A percentile compares a stretch with the other conserved stretches of the same genome.
phyloP scores from a whole-genome alignment of 2,113 vertebrate species.

The Ceyx melanurus region DNA sequence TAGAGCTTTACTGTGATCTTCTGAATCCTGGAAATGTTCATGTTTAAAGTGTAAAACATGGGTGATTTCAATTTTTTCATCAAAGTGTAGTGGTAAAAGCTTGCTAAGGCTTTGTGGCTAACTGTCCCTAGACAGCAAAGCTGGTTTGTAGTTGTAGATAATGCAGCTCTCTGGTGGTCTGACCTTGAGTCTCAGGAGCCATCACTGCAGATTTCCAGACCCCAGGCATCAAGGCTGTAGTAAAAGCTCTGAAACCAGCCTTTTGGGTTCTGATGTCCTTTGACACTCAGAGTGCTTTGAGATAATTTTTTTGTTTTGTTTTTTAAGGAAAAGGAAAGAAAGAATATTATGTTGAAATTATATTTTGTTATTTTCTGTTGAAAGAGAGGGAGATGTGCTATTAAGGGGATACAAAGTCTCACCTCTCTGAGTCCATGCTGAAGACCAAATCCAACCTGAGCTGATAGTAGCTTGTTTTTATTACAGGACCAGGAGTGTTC shows the following conservation, averaged over 20 bases:
- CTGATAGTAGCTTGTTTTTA: not conserved
- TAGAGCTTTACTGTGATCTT: not conserved
- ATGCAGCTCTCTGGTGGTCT: not conserved
- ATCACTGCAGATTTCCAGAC: not conserved
- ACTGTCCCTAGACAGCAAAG: not conserved
- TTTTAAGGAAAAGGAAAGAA: not conserved
- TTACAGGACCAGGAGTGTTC: not conserved
- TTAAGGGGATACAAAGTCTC: not conserved
- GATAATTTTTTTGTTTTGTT: not conserved
- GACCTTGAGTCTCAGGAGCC: rapidly evolving
- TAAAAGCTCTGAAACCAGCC: not conserved
- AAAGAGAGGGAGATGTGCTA: not conserved
- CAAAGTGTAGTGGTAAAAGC: not conserved
- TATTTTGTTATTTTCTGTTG: not conserved
- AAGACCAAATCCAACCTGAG: not conserved
- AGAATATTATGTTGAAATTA: not conserved
- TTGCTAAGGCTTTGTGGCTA: not conserved
- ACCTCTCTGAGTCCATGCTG: not conserved
- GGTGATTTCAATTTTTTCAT: not conserved
- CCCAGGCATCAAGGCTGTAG: rapidly evolving
- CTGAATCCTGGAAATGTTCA: not conserved
- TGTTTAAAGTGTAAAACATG: not conserved
- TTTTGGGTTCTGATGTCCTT: not conserved
- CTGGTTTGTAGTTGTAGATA: not conserved
- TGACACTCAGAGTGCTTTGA: not conserved